These are phyloP conservation scores for Nerophis ophidion DNA, from an alignment of 2,113 vertebrate species.

Conservation along the genomic window DNA sequence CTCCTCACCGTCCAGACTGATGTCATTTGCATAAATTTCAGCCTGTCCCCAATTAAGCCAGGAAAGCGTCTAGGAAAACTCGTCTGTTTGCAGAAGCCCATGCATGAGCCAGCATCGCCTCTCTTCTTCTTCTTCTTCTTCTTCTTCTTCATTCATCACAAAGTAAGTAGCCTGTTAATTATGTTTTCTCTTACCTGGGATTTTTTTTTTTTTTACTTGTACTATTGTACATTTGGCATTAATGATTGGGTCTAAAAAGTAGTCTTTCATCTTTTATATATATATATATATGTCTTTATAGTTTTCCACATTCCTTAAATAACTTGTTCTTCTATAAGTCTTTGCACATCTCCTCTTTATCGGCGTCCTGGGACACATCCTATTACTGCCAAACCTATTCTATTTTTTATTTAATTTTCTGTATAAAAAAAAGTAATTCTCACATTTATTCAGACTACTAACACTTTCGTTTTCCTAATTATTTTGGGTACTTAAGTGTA, in stretches of 20 bases:
- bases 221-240: background rate
- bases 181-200: background rate
- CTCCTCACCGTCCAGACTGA: conserved; percentile 59
- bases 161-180: conserved; percentile 35
- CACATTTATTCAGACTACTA: background rate
- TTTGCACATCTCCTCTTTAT: background rate
- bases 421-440: background rate
- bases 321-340: background rate
- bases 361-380: too few species aligned
- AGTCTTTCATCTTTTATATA: background rate
- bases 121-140: background rate
- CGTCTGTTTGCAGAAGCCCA: conserved; percentile 57
- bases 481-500: conserved; percentile 25
- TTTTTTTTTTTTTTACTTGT: too few species aligned
- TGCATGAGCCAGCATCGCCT: conserved; percentile 49
- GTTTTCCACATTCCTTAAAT: background rate
- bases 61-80: conserved; percentile 38
- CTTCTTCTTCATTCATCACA: background rate
- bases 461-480: conserved; percentile 3
- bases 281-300: background rate
- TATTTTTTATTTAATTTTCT: background rate
- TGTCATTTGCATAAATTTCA: conserved; percentile 75
- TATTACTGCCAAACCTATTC: background rate
- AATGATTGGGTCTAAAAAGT: too few species aligned
- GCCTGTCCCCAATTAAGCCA: conserved; percentile 73